Percentiles rank a stretch among this genome's conserved stretches.
Conservation (phyloP, 2,888 invertebrate species). For the Gari tellinella region DNA sequence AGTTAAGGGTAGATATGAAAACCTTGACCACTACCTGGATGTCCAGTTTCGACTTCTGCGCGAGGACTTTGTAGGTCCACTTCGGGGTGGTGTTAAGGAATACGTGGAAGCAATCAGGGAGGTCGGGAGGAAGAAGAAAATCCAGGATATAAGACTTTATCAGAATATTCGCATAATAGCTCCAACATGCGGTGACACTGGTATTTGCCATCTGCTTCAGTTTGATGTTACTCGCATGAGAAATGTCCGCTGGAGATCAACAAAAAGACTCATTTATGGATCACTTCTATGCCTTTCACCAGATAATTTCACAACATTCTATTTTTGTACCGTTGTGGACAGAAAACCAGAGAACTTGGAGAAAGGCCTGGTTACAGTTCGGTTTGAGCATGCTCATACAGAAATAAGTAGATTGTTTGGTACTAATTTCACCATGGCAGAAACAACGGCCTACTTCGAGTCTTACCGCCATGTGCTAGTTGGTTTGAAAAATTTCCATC, state of each 20-base stretch:
- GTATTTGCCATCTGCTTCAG: slow-evolving; percentile 46
- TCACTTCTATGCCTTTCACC: slow-evolving; percentile 90
- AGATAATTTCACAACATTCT: slow-evolving; percentile 89
- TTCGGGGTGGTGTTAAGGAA: slow-evolving; percentile 89
- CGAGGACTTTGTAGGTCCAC: slow-evolving; percentile 92
- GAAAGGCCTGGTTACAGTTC: slow-evolving; percentile 71
- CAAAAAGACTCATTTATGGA: slow-evolving; percentile 89
- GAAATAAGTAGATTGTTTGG: slow-evolving; percentile 31
- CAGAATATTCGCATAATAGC: slow-evolving; percentile 44
- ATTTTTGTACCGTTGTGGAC: slow-evolving; percentile 88
- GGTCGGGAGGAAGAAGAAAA: slow-evolving; percentile 11
- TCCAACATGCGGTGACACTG: slow-evolving; percentile 43
- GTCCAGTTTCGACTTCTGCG: slow-evolving; percentile 90
- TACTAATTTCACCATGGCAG: slow-evolving; percentile 87
- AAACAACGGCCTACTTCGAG: slow-evolving; percentile 92
- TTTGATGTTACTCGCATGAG: slow-evolving; percentile 55
- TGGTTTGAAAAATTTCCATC: slow-evolving; percentile 88
- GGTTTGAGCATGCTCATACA: slow-evolving; percentile 59
- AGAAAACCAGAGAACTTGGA: slow-evolving; percentile 66
- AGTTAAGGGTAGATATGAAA: slow-evolving; percentile 87
- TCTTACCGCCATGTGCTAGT: slow-evolving; percentile 91
- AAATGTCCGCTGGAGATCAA: slow-evolving; percentile 84
- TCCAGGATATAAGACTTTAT: slow-evolving; percentile 60
- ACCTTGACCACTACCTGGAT: slow-evolving; percentile 90
- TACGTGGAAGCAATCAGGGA: slow-evolving; percentile 81